Base-by-base conservation (phyloP, 2,113 vertebrate species). In the Mesoclemmys tuberculata region DNA sequence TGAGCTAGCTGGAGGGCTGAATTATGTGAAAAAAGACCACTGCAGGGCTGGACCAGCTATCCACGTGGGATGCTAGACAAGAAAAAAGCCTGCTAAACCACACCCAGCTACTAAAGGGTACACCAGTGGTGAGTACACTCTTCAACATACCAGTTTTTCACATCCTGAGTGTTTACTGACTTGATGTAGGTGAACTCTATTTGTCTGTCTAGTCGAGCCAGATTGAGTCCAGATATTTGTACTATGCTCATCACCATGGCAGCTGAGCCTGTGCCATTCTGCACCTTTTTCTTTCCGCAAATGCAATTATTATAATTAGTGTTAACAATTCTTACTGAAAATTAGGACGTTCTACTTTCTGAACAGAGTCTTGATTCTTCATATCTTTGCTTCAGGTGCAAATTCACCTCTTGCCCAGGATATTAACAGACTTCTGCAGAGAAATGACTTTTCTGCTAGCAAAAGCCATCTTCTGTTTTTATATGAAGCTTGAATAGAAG, bases 251-350 rank as follows among this genome's bases (percentile, higher is more conserved):
- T 87, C 88, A 85, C 90, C 78, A 54, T 84, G 71, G 52, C 82
- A 92, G 71, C 80, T 93, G 49, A 82, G 89, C 52, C 89, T 31
- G 48, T 49, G n/a, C 2, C 21, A 79, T 71, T 90, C 85, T 84
- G 71, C 56, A 64, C 52, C 11, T 22, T 44, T 68, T 88, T 93
- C 38, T 88, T 41, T 55, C 61, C 92, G 55, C 2, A 82, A 49
- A 29, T 61, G 4, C 58, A 93, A 94, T 55, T 92, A 89, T 90
- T 51, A 88, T 48, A 95, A 93, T 89, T 2, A 27, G 0, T 11
- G 5, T 74, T 85, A 90, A 87, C n/a, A 89, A 94, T 94, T 93
- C 74, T 52, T 52, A 52, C 14, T 35, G n/a, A 77, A 95, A 88
- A 61, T 16, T 1, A 8, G 93, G 41, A 71, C 89, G 89, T 89